phyloP scores from a whole-genome alignment of 2,797 vertebrate species.

The Yasuhikotakia modesta region DNA sequence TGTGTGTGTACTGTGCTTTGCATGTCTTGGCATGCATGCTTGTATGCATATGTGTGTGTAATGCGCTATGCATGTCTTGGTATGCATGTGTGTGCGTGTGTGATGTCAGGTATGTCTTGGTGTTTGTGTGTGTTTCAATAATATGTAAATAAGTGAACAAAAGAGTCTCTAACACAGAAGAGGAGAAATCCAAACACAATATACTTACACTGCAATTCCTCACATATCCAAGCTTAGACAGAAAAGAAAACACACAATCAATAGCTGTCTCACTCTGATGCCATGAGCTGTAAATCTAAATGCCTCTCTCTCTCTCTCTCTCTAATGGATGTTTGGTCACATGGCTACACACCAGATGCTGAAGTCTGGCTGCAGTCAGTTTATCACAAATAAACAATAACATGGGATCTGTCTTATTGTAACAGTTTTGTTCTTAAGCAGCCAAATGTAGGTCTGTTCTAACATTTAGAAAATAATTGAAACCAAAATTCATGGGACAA shows the following conservation, averaged over 20 bases:
- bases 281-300: slow-evolving; percentile 33
- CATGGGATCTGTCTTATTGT: not conserved
- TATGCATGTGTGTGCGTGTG: not conserved
- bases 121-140: slow-evolving; percentile 52
- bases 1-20: no score
- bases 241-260: slow-evolving; percentile 76
- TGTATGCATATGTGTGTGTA: no score
- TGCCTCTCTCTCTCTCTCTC: not conserved
- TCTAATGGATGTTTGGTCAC: not conserved
- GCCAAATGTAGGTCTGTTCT: slow-evolving; percentile 7
- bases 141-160: slow-evolving; percentile 74
- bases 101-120: no score
- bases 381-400: not conserved
- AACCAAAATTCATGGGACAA: no score
- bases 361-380: not conserved
- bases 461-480: not conserved
- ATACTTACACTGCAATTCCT: slow-evolving; percentile 83
- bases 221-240: slow-evolving; percentile 82
- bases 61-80: no score
- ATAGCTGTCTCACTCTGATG: slow-evolving; percentile 53
- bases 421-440: not conserved
- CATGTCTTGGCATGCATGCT: no score
- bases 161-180: slow-evolving; percentile 76
- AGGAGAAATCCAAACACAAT: slow-evolving; percentile 71
- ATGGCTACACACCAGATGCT: not conserved